These are phyloP conservation scores for Sitophilus oryzae DNA, from an alignment of 1,140 invertebrate species.

Conservation along the genomic window DNA sequence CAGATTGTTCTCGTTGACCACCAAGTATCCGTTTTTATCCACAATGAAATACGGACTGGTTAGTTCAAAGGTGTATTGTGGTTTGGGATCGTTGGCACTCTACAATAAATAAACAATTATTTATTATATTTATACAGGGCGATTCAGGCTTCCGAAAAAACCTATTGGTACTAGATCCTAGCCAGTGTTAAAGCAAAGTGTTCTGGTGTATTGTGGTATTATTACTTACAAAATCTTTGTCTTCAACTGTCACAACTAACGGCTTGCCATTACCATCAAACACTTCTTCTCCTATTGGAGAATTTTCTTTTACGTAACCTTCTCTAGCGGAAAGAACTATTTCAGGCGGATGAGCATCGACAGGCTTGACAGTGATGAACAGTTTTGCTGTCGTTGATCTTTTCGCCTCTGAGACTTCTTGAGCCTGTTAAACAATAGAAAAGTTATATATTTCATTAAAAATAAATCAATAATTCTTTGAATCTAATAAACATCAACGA, in stretches of 20 bases:
- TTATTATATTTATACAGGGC: no score
- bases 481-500: no score
- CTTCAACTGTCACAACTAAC: slow-evolving; percentile 66
- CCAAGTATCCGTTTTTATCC: slow-evolving; percentile 62
- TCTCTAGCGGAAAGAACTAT: slow-evolving; percentile 65
- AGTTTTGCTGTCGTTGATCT: slow-evolving; percentile 77
- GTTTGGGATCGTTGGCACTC: slow-evolving; percentile 63
- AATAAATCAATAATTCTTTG: no score
- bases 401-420: slow-evolving; percentile 70
- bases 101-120: no score
- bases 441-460: not conserved
- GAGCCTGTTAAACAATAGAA: slow-evolving; percentile 56
- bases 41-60: slow-evolving; percentile 80
- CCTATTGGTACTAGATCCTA: no score
- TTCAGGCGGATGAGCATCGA: slow-evolving; percentile 77
- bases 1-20: slow-evolving; percentile 76
- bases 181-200: no score
- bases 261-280: slow-evolving; percentile 60
- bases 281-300: slow-evolving; percentile 75
- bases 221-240: slow-evolving; percentile 71
- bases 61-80: slow-evolving; percentile 73
- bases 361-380: slow-evolving; percentile 71
- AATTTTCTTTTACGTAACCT: slow-evolving; percentile 80
- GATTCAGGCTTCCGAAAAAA: no score
- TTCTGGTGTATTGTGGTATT: no score